A percentile compares a stretch with the other conserved stretches of the same genome.
These are phyloP conservation scores for Pangasius macronema DNA, from an alignment of 2,797 vertebrate genomes.

Conservation along the genomic window DNA sequence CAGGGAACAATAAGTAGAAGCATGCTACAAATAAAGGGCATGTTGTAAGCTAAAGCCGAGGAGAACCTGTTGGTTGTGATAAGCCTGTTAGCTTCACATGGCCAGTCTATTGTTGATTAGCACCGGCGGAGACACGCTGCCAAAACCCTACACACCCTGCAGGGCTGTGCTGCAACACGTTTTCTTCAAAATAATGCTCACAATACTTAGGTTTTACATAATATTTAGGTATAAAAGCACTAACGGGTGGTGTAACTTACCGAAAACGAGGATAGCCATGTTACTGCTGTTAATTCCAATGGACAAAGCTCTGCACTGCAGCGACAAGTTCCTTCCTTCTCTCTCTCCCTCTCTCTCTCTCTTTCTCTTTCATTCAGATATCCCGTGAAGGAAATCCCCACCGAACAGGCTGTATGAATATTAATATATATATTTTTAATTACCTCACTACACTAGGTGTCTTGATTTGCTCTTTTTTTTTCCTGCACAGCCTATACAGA, in stretches of 20 bases:
- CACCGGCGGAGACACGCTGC: conserved; percentile 12
- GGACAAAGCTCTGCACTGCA: conserved; percentile 52
- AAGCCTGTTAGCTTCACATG: conserved; percentile 7
- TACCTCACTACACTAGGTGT: neutral
- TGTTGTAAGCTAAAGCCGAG: neutral
- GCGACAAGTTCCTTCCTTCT: conserved; percentile 31
- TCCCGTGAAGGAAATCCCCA: conserved; percentile 19
- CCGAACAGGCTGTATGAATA: neutral
- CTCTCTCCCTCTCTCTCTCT: conserved; percentile 8
- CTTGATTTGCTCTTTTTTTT: neutral
- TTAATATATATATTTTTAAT: neutral
- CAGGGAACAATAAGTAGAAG: neutral
- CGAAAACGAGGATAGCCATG: conserved; percentile 66
- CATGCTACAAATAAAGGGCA: neutral
- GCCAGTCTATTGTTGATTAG: conserved; percentile 39
- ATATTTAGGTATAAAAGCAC: neutral
- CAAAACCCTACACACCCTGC: conserved; percentile 33
- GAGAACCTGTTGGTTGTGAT: conserved; percentile 39
- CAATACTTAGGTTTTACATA: neutral
- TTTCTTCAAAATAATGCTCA: neutral
- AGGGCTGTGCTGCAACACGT: neutral
- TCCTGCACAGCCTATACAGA: conserved; percentile 14
- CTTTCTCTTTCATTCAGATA: conserved; percentile 23
- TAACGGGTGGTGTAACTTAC: conserved; percentile 53
- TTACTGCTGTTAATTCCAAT: conserved; percentile 46